These are phyloP conservation scores for Pangasius larnaudii DNA, from an alignment of 2,797 vertebrate genomes.

Conservation along the genomic window DNA sequence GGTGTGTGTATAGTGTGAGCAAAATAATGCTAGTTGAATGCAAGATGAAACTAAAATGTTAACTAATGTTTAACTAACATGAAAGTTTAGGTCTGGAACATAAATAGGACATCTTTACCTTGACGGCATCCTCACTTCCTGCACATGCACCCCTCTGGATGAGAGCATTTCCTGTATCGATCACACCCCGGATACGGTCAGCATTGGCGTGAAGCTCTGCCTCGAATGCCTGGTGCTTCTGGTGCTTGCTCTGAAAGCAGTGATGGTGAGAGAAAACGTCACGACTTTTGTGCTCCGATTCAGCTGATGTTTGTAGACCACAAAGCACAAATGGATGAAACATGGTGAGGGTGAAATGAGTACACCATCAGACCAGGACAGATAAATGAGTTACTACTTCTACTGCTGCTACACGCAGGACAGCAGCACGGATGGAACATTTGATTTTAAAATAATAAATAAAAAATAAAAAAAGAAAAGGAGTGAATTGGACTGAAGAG, in stretches of 20 bases:
- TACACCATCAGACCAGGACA: conserved; percentile 56
- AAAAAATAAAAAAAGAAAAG: conserved; percentile 33
- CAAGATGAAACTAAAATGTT: neutral
- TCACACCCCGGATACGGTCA: conserved; percentile 93
- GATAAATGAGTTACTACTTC: conserved; percentile 33
- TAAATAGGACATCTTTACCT: conserved; percentile 75
- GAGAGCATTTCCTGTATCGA: conserved; percentile 93
- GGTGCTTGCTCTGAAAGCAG: conserved; percentile 90
- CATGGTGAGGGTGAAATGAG: conserved; percentile 45
- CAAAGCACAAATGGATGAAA: neutral
- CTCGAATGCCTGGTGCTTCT: conserved; percentile 98
- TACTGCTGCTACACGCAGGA: conserved; percentile 51
- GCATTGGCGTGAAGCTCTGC: conserved; percentile 97
- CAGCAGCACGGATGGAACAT: conserved; percentile 55
- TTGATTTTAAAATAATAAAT: neutral
- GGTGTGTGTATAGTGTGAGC: neutral
- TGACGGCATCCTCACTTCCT: conserved; percentile 95
- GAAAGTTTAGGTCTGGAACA: neutral
- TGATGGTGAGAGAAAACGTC: conserved; percentile 25
- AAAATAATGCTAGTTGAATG: neutral
- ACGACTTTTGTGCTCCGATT: neutral
- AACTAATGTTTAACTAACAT: neutral
- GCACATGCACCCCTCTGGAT: conserved; percentile 96
- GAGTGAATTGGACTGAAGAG: conserved; percentile 40
- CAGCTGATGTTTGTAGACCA: neutral